Percentiles rank a stretch among this genome's conserved stretches.
Conservation (phyloP, 2,888 invertebrate genomes). For the Sturmia bella region DNA sequence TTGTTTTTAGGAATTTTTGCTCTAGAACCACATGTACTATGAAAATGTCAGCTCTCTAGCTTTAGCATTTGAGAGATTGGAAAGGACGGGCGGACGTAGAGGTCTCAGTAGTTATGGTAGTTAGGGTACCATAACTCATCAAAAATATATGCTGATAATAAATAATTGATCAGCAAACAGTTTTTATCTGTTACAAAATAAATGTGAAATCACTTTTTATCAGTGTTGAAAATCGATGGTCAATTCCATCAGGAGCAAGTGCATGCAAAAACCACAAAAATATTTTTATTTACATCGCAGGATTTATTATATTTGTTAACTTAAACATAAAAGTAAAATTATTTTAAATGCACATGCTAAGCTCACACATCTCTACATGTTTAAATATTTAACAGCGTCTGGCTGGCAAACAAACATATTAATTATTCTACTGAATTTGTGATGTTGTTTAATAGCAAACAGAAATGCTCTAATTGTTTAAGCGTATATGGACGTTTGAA, state of each 20-base stretch:
- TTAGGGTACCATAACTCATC: background rate
- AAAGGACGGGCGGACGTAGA: too few relatives aligned
- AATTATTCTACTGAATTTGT: background rate
- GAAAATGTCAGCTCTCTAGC: too few relatives aligned
- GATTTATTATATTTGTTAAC: background rate
- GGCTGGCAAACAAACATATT: slow-evolving; percentile 1
- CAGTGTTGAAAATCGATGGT: slow-evolving; percentile 16
- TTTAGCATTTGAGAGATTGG: too few relatives aligned
- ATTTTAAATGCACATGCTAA: background rate
- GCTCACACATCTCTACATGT: background rate
- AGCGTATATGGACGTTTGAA: too few relatives aligned
- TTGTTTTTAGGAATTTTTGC: too few relatives aligned
- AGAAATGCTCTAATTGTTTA: too few relatives aligned
- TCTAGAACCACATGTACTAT: too few relatives aligned
- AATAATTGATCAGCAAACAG: background rate
- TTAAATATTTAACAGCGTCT: slow-evolving; percentile 9
- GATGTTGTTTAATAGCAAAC: slow-evolving; percentile 1
- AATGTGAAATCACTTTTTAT: slow-evolving; percentile 32
- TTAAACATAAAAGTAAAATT: background rate
- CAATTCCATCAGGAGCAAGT: background rate
- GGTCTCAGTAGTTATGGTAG: too few relatives aligned
- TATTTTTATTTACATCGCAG: slow-evolving; percentile 32
- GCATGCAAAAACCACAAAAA: slow-evolving; percentile 16
- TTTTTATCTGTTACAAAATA: slow-evolving; percentile 12
- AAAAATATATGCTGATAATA: background rate